Base-by-base conservation (phyloP, 2,113 vertebrate genomes). In the Colinus virginianus region DNA sequence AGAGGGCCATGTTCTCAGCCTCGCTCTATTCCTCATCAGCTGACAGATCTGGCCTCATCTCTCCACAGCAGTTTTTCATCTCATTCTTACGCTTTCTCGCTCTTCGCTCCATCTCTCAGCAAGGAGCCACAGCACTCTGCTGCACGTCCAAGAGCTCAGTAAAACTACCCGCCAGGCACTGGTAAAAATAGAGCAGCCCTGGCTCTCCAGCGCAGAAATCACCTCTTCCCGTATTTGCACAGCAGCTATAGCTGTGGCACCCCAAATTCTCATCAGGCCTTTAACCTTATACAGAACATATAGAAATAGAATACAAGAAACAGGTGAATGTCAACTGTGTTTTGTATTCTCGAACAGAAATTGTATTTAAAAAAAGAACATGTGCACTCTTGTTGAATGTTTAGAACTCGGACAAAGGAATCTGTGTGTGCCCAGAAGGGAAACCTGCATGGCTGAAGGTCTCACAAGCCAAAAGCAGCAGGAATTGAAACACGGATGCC, bases 41-140 rank as follows among this genome's bases (percentile, higher is more conserved):
- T 74, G 42, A 40, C 63, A 85, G 42, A 87, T 72, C 67, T 56
- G 36, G 81, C 56, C 40, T 92, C 74, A 32, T 46, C 75, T 70
- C 68, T 85, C 64, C 68, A 59, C 63, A 48, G 66, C 64, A 75
- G 85, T 61, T 91, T 84, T 93, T 66, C 78, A 91, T 49, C 56
- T 78, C 83, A 68, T 75, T 68, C 75, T 83, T 62, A 49, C 45
- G 74, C 32, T 77, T 87, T 42, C 91, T 78, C 2, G 0, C 38
- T 74, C 75, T 66, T 55, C 1, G 1, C 46, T 76, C 78, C 82
- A 4, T 59, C 21, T 83, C 82, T 67, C 72, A 80, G 87, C 64
- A 90, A 74, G 82, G 38, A 91, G 9, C 58, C 49, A 45, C 59
- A 25, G 63, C 43, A 46, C 14, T 71, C 7, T 1, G 68, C 43